These are phyloP conservation scores for Parapsyche elsis DNA, from an alignment of 1,140 invertebrate species.

Conservation along the genomic window DNA sequence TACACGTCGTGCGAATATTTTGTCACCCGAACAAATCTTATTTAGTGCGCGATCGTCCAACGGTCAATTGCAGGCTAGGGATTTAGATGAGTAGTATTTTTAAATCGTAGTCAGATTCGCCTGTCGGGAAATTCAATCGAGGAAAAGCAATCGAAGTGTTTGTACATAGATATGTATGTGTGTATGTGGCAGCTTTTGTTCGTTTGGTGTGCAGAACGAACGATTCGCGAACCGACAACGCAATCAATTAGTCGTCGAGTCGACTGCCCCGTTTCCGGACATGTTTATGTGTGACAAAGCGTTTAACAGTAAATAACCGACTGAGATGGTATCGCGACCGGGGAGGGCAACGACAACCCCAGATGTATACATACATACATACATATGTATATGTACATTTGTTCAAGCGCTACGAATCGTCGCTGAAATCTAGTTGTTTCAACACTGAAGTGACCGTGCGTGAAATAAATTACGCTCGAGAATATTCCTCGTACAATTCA, in stretches of 20 bases:
- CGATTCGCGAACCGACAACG: background rate
- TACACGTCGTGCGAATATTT: slow-evolving; percentile 35
- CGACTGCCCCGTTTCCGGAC: slow-evolving; percentile 34
- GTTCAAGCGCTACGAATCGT: too few relatives aligned
- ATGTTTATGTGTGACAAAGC: slow-evolving; percentile 56
- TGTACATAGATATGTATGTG: too few relatives aligned
- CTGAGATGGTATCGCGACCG: slow-evolving; percentile 49
- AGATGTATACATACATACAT: slow-evolving; percentile 32
- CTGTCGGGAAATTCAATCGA: too few relatives aligned
- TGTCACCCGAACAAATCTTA: slow-evolving; percentile 32
- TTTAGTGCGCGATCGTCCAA: background rate
- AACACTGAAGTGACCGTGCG: background rate
- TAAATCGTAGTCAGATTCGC: too few relatives aligned
- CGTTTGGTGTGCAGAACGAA: too few relatives aligned
- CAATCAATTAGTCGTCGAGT: slow-evolving; percentile 51
- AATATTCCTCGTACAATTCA: too few relatives aligned
- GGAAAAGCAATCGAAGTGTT: background rate
- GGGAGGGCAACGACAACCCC: slow-evolving; percentile 43
- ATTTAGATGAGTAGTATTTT: too few relatives aligned
- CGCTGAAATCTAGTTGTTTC: too few relatives aligned
- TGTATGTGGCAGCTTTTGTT: too few relatives aligned
- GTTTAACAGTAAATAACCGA: slow-evolving; percentile 54
- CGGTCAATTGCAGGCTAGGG: background rate
- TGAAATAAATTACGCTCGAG: too few relatives aligned
- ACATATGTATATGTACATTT: slow-evolving; percentile 6